Base-by-base conservation (phyloP, 2,888 invertebrate genomes). In the Candidula unifasciata region DNA sequence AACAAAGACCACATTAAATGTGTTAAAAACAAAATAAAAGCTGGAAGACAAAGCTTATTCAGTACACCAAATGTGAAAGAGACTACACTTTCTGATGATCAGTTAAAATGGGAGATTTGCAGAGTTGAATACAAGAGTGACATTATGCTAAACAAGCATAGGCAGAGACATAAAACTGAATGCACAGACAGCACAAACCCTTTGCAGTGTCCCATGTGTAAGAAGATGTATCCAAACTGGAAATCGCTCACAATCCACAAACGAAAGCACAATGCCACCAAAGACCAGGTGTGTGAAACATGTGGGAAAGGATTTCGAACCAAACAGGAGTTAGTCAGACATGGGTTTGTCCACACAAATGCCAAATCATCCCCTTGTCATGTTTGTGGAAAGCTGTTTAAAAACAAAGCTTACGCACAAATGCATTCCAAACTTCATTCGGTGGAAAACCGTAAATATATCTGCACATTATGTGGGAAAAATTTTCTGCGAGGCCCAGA, bases 381-480 rank as follows among this genome's bases (percentile, higher is more conserved):
- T 30, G 44, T 79, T 21, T 79, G 79, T 30, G 79, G 79, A 8
- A 79, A 79, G 37, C 21, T 79, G 44, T 79, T 79, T 52, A 79
- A 79, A 52, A 79, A 79, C 35, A 79, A 79, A 68, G 79, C 52
- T 52, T 79, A 79, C 44, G 79, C 79, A 5, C 79, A 68, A 44
- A 79, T 79, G 79, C 79, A 79, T 37, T 79, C 79, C 10, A 79
- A 79, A 68, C 79, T 79, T 79, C 79, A 79, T 44, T 79, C 79
- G 3, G 68, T 27, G 3, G 79, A 68, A 68, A 79, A 79, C 44
- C 66, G 79, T 30, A 68, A 79, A 52, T 37, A 79, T 68, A n/a
- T 64, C 8, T 79, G 79, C 44, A 64, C 66, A 21, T 52, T 79
- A 21, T 79, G 68, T 52, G 79, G 79, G 8, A 79, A 79, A 18